Conservation (phyloP, 2,888 invertebrate species). For the Aleiodes leptofemur region DNA sequence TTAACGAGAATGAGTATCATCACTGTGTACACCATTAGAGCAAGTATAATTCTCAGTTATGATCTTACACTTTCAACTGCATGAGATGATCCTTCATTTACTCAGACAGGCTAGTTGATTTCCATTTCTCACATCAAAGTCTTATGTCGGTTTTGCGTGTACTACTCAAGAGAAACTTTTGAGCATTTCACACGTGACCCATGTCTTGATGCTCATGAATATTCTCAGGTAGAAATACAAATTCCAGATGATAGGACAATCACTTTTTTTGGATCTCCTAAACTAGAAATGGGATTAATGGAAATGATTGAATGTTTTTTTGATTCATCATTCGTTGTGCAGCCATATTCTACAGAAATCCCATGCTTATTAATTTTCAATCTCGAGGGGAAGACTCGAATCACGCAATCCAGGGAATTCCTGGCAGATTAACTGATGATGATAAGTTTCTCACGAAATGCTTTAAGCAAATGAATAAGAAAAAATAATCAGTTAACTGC, state of each 20-base stretch:
- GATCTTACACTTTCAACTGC: neutral
- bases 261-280: neutral
- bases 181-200: neutral
- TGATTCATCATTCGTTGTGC: neutral
- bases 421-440: conserved; percentile 21
- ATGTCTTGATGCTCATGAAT: neutral
- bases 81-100: neutral
- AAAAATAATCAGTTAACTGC: conserved; percentile 16
- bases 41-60: conserved; percentile 22
- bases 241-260: conserved; percentile 16
- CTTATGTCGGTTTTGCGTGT: conserved; percentile 2
- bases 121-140: neutral
- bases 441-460: conserved; percentile 43
- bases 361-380: conserved; percentile 36
- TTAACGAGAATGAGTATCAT: neutral
- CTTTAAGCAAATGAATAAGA: neutral
- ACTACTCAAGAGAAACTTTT: too few species aligned
- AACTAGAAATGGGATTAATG: too few species aligned
- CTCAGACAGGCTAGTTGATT: conserved; percentile 14
- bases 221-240: conserved; percentile 2
- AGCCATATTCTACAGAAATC: conserved; percentile 20
- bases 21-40: conserved; percentile 5
- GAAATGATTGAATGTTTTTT: too few species aligned
- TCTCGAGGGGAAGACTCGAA: conserved; percentile 26
- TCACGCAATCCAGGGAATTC: conserved; percentile 39